A percentile compares a stretch with the other conserved stretches of the same genome.
Evolutionary conservation across 1,140 invertebrate species (phyloP).

Genomic region (Ericerus pela): DNA sequence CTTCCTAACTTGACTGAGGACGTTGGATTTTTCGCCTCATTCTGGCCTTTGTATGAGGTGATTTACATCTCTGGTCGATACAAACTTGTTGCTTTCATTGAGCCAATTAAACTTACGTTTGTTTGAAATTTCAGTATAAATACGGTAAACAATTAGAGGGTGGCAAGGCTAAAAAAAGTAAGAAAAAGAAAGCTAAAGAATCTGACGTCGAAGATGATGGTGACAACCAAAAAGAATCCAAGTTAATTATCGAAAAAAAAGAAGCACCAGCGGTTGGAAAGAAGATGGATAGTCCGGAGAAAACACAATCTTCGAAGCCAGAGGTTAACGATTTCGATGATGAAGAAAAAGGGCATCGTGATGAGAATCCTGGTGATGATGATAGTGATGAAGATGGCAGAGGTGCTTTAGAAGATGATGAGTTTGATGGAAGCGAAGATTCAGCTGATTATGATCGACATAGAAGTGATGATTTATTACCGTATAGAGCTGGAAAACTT

Average conservation of each 20-base stretch:
- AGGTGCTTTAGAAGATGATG: conserved; percentile 23
- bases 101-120: conserved; percentile 12
- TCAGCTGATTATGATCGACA: background rate
- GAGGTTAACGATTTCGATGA: conserved; percentile 17
- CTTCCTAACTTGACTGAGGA: conserved; percentile 97
- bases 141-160: conserved; percentile 13
- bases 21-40: conserved; percentile 96
- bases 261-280: conserved; percentile 24
- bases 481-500: background rate
- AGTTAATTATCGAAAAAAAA: conserved; percentile 19
- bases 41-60: conserved; percentile 92
- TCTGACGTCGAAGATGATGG: conserved; percentile 45
- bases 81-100: background rate
- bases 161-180: conserved; percentile 39
- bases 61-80: conserved; percentile 18
- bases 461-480: background rate
- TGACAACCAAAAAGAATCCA: conserved; percentile 30
- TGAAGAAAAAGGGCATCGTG: conserved; percentile 22
- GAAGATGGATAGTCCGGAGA: conserved; percentile 18
- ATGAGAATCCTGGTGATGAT: conserved; percentile 55
- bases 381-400: conserved; percentile 35
- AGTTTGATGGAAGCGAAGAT: no score
- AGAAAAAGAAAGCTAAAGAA: conserved; percentile 59
- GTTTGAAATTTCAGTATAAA: background rate
- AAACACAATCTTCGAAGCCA: conserved; percentile 20